Conservation (phyloP, 2,888 invertebrate genomes). For the Philaethria dido region DNA sequence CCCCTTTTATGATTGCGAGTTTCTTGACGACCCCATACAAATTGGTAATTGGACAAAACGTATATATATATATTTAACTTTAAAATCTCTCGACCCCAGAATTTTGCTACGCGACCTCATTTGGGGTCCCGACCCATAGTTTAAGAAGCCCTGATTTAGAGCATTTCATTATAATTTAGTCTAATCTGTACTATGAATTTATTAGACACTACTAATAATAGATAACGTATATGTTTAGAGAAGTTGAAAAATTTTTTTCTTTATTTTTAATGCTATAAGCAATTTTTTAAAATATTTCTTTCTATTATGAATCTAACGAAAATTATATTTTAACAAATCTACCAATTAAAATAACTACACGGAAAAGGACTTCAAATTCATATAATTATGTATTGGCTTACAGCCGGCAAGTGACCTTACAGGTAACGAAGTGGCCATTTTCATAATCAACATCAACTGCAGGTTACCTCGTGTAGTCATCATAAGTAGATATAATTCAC, state of each 20-base stretch:
- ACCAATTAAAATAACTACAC: not conserved
- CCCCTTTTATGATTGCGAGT: too few relatives aligned
- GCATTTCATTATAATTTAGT: not conserved
- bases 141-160: too few relatives aligned
- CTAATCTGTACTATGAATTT: not conserved
- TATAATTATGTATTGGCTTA: not conserved
- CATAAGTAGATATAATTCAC: not conserved
- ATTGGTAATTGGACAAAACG: too few relatives aligned
- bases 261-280: not conserved
- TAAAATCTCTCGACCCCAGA: too few relatives aligned
- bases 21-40: too few relatives aligned
- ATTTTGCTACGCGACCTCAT: too few relatives aligned
- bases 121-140: too few relatives aligned
- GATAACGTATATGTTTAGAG: not conserved
- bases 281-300: too few relatives aligned
- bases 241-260: not conserved
- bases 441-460: slow-evolving; percentile 16
- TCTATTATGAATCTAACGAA: too few relatives aligned
- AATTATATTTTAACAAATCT: too few relatives aligned
- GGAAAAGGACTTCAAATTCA: not conserved
- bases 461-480: slow-evolving; percentile 18
- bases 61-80: too few relatives aligned
- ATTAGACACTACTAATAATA: not conserved
- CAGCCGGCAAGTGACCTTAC: slow-evolving; percentile 14
- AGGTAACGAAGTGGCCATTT: slow-evolving; percentile 14